These are phyloP conservation scores for Sminthopsis crassicaudata DNA, from an alignment of 2,113 vertebrate species.

Conservation along the genomic window DNA sequence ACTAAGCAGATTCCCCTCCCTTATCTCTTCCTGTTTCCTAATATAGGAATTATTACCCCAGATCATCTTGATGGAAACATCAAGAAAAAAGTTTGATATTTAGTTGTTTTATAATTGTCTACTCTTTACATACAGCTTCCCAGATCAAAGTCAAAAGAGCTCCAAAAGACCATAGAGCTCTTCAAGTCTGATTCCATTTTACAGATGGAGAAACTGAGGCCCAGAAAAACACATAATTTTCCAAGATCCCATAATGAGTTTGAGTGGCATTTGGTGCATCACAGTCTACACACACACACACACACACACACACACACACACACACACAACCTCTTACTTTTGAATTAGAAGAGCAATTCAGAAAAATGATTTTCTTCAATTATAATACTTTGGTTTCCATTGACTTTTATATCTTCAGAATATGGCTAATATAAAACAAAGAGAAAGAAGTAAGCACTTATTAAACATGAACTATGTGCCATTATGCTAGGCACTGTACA, in stretches of 20 bases:
- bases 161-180: not conserved
- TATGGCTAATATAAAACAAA: not conserved
- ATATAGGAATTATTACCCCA: not conserved
- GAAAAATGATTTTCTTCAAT: not conserved
- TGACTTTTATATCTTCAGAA: not conserved
- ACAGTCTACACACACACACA: too few relatives aligned
- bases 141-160: not conserved
- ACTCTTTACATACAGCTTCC: not conserved
- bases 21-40: not conserved
- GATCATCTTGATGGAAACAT: not conserved
- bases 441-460: not conserved
- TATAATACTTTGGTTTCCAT: not conserved
- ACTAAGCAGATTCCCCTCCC: not conserved
- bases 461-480: not conserved
- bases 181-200: not conserved
- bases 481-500: not conserved
- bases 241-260: not conserved
- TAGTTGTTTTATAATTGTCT: not conserved
- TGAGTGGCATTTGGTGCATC: not conserved
- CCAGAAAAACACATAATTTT: not conserved
- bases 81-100: not conserved
- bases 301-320: too few relatives aligned
- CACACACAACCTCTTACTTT: not conserved
- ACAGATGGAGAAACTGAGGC: not conserved
- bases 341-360: not conserved